Evolutionary conservation across 1,140 invertebrate species (phyloP).

Genomic region (Artemia franciscana): DNA sequence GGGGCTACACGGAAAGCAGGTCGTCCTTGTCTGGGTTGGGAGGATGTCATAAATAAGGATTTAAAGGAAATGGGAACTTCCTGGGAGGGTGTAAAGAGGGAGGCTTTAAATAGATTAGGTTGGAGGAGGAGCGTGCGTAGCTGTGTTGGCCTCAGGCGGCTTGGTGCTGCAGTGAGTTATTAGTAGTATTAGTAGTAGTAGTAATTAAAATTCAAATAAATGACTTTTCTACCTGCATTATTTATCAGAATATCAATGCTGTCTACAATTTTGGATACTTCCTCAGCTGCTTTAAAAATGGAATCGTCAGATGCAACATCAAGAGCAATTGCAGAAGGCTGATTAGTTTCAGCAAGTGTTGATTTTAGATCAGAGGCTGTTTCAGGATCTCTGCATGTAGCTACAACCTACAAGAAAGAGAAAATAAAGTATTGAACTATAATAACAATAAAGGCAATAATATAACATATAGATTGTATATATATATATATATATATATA

Average conservation of each 20-base stretch:
- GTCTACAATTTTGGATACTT: background rate
- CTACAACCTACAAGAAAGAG: slow-evolving; percentile 1
- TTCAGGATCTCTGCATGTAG: slow-evolving; percentile 2
- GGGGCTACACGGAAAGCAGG: too few species aligned
- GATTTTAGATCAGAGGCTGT: background rate
- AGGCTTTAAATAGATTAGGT: too few species aligned
- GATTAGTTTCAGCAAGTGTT: background rate
- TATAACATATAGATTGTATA: background rate
- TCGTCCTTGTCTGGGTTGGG: too few species aligned
- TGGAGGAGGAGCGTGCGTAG: too few species aligned
- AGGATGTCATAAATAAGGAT: too few species aligned
- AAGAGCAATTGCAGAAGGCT: background rate
- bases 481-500: background rate
- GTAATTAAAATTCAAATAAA: too few species aligned
- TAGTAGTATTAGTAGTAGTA: too few species aligned
- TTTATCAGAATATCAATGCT: slow-evolving; percentile 6
- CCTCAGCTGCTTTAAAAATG: slow-evolving; percentile 3
- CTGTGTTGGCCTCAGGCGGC: too few species aligned
- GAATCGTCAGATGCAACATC: slow-evolving; percentile 4
- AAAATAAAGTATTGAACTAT: background rate
- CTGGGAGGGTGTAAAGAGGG: too few species aligned
- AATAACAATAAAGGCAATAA: background rate
- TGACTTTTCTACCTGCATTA: slow-evolving; percentile 7
- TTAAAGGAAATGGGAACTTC: too few species aligned
- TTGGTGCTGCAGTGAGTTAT: too few species aligned